Evolutionary conservation across 2,888 invertebrate species (phyloP).

Genomic region (Agonopterix heracliana): DNA sequence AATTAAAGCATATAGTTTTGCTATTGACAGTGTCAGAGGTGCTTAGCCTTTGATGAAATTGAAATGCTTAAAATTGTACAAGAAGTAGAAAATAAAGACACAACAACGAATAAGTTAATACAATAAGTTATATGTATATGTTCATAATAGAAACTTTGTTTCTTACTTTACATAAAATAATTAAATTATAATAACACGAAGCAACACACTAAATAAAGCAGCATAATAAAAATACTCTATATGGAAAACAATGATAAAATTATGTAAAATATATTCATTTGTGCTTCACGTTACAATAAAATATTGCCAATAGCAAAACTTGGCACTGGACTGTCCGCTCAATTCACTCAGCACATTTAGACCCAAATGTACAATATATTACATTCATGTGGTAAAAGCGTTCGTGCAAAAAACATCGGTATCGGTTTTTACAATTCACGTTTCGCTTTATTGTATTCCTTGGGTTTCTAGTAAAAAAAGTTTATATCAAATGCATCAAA

Average conservation of each 20-base stretch:
- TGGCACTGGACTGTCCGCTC: slow-evolving; percentile 69
- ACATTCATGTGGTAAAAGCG: slow-evolving; percentile 69
- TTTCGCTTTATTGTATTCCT: slow-evolving; percentile 57
- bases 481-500: slow-evolving; percentile 76
- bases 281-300: slow-evolving; percentile 47
- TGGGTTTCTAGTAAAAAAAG: slow-evolving; percentile 75
- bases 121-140: slow-evolving; percentile 64
- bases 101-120: slow-evolving; percentile 74
- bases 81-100: slow-evolving; percentile 55
- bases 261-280: slow-evolving; percentile 29
- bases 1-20: slow-evolving; percentile 70
- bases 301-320: slow-evolving; percentile 73
- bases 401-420: slow-evolving; percentile 68
- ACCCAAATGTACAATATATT: slow-evolving; percentile 76
- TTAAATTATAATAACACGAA: slow-evolving; percentile 71
- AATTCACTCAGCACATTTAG: slow-evolving; percentile 73
- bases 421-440: slow-evolving; percentile 68
- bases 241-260: slow-evolving; percentile 59
- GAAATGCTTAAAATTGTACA: slow-evolving; percentile 39
- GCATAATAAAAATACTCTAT: slow-evolving; percentile 64
- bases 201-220: slow-evolving; percentile 73
- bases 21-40: slow-evolving; percentile 66
- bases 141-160: slow-evolving; percentile 70
- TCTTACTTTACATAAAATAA: slow-evolving; percentile 65
- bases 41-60: slow-evolving; percentile 37